These are phyloP conservation scores for Andricus grossulariae DNA, from an alignment of 1,140 invertebrate species.

Conservation along the genomic window DNA sequence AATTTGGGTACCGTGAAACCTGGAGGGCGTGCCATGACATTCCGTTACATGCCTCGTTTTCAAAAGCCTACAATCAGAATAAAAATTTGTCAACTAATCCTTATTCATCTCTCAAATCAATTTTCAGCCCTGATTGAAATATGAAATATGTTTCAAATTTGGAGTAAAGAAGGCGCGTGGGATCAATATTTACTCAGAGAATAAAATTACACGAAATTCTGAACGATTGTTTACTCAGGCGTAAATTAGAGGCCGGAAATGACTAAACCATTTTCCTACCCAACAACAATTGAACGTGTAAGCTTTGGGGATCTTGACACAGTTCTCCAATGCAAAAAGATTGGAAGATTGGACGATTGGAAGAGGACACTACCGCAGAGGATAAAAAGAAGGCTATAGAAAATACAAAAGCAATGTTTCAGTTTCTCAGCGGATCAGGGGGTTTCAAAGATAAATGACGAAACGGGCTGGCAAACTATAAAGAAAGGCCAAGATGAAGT, in stretches of 20 bases:
- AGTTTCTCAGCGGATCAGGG: conserved; percentile 48
- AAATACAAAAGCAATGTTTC: conserved; percentile 53
- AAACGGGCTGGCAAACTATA: conserved; percentile 34
- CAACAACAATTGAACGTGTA: conserved; percentile 10
- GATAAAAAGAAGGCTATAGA: background rate
- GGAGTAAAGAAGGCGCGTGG: no score
- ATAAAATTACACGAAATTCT: background rate
- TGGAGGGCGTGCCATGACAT: conserved; percentile 64
- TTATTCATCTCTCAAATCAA: no score
- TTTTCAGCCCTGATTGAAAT: no score
- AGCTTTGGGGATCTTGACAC: conserved; percentile 22
- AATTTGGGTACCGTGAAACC: conserved; percentile 65
- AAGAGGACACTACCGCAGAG: conserved; percentile 38
- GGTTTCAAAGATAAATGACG: conserved; percentile 65
- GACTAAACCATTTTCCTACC: conserved; percentile 11
- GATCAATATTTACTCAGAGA: background rate
- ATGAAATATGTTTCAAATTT: no score
- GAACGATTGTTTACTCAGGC: conserved; percentile 8
- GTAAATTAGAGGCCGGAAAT: conserved; percentile 16
- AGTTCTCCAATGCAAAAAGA: conserved; percentile 12
- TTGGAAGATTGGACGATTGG: conserved; percentile 16
- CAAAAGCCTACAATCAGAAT: background rate
- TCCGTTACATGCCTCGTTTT: conserved; percentile 53
- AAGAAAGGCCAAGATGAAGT: conserved; percentile 43
- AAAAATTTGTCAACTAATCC: background rate